Conservation (phyloP, 1,140 invertebrate genomes). For the Zelostemma sp. region DNA sequence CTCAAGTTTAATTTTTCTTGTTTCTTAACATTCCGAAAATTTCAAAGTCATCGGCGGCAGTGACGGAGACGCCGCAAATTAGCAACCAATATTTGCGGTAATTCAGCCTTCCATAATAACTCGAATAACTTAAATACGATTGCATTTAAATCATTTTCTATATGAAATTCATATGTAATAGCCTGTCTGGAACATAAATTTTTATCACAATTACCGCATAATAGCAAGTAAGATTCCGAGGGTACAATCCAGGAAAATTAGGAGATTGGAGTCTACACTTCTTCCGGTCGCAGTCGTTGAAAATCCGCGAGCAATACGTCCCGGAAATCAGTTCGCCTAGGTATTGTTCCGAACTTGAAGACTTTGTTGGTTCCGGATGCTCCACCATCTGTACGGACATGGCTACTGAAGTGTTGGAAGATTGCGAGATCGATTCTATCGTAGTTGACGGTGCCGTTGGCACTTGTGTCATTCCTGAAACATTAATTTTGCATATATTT, state of each 20-base stretch:
- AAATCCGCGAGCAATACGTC: slow-evolving; percentile 90
- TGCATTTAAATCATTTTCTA: too few relatives aligned
- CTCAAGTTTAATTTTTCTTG: too few relatives aligned
- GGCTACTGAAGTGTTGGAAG: slow-evolving; percentile 58
- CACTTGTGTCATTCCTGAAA: slow-evolving; percentile 55
- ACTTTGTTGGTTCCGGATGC: slow-evolving; percentile 49
- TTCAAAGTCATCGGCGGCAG: too few relatives aligned
- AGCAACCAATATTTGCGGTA: too few relatives aligned
- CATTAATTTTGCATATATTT: too few relatives aligned
- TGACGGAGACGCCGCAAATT: too few relatives aligned
- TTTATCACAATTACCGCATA: slow-evolving; percentile 76
- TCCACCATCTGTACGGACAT: slow-evolving; percentile 59
- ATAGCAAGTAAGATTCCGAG: slow-evolving; percentile 89
- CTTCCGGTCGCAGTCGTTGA: slow-evolving; percentile 89
- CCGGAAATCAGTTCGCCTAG: slow-evolving; percentile 88
- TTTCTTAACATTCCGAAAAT: too few relatives aligned
- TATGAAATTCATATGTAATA: too few relatives aligned
- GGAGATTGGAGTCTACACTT: slow-evolving; percentile 89
- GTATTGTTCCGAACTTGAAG: slow-evolving; percentile 73
- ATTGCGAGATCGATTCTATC: slow-evolving; percentile 43
- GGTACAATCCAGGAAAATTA: slow-evolving; percentile 92
- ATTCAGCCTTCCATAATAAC: too few relatives aligned
- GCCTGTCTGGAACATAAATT: too few relatives aligned
- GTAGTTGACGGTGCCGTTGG: slow-evolving; percentile 38
- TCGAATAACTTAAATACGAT: too few relatives aligned